Conservation (phyloP, 2,113 vertebrate genomes). For the Myxocyprinus asiaticus region DNA sequence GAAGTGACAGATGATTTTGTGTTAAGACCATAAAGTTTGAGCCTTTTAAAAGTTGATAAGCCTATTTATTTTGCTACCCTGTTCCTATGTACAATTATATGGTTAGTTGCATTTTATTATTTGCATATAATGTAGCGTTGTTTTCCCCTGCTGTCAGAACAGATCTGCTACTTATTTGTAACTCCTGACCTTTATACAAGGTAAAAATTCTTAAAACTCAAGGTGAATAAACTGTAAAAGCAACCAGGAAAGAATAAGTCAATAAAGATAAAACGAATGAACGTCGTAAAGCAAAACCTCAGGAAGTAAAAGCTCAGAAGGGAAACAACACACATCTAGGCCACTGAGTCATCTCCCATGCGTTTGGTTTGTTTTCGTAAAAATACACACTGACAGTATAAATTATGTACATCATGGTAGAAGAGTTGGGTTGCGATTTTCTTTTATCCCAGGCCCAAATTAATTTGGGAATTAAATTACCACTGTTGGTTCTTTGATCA, state of each 20-base stretch:
- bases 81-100: no score
- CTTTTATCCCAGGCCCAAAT: constrained; percentile 66
- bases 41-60: no score
- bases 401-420: constrained; percentile 72
- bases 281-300: constrained; percentile 22
- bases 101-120: no score
- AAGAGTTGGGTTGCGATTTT: constrained; percentile 60
- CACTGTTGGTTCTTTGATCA: constrained; percentile 41
- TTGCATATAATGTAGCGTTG: no score
- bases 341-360: constrained; percentile 71
- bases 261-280: constrained; percentile 50
- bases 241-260: neutral
- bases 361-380: constrained; percentile 52
- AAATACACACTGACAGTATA: constrained; percentile 69
- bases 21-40: no score
- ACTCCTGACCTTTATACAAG: no score
- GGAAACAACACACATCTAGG: constrained; percentile 61
- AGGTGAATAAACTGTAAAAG: constrained; percentile 26
- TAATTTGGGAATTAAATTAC: constrained; percentile 72
- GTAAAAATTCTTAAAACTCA: neutral
- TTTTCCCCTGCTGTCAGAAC: no score
- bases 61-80: no score
- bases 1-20: no score
- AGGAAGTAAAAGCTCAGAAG: constrained; percentile 9
- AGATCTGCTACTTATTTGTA: no score